Evolutionary conservation across 2,113 vertebrate genomes (phyloP), one percentile per base, ranked within the genome.

Genomic region (Dromiciops gliroides): DNA sequence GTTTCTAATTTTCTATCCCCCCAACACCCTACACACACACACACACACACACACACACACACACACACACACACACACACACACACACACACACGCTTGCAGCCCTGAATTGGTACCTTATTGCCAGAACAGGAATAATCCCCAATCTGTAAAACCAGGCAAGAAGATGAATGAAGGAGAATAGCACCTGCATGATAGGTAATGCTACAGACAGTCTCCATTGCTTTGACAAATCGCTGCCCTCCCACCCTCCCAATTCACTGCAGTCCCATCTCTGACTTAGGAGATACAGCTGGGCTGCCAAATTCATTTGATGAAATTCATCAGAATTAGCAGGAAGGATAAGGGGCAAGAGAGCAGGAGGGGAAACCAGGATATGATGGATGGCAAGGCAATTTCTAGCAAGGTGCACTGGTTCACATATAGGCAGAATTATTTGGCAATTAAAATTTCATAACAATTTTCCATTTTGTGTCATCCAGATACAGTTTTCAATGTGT

Each of bases 181-280:
- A 98, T 98, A 98, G 97, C 98, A 98, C 97, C 98, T 99, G 96
- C 98, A 99, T 98, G 98, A 99, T 97, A 99, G 99, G 99, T 99
- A 99, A 93, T 93, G 95, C 97, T 97, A 97, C 95, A 97, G 97
- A 95, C 50, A 92, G 95, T 97, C 97, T 97, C 94, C 94, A 95
- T 96, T 50, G 94, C 94, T 97, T 94, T 98, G 97, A 98, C 96
- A 98, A 98, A 98, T 98, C 97, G 93, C 97, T 96, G 19, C 93
- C 95, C 90, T 92, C 91, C 90, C 28, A 4, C 8, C 23, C 52
- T 93, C 95, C 91, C 88, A 97, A 52, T 49, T 93, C 95, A 75
- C 53, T 93, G 47, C 93, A 91, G 56, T 94, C 96, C 91, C 96
- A 97, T 94, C 97, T 97, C 96, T 94, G 90, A 94, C 92, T 97